Evolutionary conservation across 2,113 vertebrate genomes (phyloP).

Genomic region (Phrynosoma platyrhinos): DNA sequence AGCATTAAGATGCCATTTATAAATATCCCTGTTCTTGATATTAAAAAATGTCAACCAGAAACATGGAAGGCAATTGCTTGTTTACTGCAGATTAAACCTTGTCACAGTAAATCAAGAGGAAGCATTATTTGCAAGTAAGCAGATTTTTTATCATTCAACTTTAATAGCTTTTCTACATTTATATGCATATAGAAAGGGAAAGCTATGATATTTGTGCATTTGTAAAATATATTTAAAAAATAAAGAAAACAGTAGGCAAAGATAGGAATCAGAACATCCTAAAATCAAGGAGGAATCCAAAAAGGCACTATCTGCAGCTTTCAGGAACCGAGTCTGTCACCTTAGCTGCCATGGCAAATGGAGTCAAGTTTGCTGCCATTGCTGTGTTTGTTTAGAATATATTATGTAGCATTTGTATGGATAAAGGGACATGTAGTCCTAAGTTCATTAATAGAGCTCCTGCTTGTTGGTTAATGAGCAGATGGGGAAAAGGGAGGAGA

Average conservation of each 20-base stretch:
- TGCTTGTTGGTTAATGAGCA: too few relatives aligned
- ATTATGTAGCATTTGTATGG: too few relatives aligned
- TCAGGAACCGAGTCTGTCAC: too few relatives aligned
- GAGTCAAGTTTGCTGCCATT: too few relatives aligned
- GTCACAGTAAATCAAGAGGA: conserved; percentile 94
- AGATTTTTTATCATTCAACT: not conserved
- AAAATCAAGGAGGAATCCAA: too few relatives aligned
- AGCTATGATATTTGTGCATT: not conserved
- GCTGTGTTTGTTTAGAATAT: too few relatives aligned
- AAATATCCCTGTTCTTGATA: conserved; percentile 97
- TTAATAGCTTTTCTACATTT: conserved; percentile 8
- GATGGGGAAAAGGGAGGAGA: too few relatives aligned
- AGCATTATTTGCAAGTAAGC: conserved; percentile 98
- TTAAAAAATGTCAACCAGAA: conserved; percentile 93
- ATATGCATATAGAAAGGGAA: not conserved
- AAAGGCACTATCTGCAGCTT: too few relatives aligned
- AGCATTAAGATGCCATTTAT: conserved; percentile 98
- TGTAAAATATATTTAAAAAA: not conserved
- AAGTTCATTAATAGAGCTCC: too few relatives aligned
- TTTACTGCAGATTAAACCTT: conserved; percentile 96
- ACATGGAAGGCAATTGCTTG: conserved; percentile 98
- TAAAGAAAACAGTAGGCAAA: not conserved
- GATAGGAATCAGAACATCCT: not conserved
- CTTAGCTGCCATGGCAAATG: too few relatives aligned
- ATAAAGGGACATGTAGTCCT: too few relatives aligned